These are phyloP conservation scores for Pristionchus fissidentatus DNA, from an alignment of 2,888 invertebrate genomes.

Conservation along the genomic window DNA sequence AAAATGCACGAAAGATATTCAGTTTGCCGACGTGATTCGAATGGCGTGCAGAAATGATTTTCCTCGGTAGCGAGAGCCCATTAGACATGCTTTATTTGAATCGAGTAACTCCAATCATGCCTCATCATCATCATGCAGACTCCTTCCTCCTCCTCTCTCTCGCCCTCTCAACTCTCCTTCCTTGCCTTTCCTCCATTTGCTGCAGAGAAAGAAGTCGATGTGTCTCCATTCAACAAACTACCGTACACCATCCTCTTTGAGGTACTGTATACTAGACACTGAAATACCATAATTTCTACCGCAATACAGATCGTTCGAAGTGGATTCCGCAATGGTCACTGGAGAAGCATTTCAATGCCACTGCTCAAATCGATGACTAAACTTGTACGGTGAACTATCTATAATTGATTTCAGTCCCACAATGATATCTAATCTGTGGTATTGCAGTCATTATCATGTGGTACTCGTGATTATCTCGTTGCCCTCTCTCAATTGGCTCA, in stretches of 20 bases:
- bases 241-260: slow-evolving; percentile 19
- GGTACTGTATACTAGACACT: neutral
- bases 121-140: too few relatives aligned
- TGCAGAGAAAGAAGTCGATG: neutral
- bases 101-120: too few relatives aligned
- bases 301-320: slow-evolving; percentile 53
- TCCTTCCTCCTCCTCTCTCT: neutral
- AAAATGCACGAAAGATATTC: neutral
- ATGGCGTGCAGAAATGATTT: too few relatives aligned
- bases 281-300: neutral
- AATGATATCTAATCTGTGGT: neutral
- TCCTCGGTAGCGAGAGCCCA: too few relatives aligned
- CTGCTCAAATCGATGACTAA: slow-evolving; percentile 46
- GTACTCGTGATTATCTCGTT: neutral
- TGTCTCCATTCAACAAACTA: neutral
- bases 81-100: too few relatives aligned
- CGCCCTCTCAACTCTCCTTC: slow-evolving; percentile 30
- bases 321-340: slow-evolving; percentile 63
- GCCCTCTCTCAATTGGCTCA: slow-evolving; percentile 13
- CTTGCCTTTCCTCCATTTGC: slow-evolving; percentile 23
- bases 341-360: slow-evolving; percentile 54
- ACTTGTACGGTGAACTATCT: neutral
- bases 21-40: neutral
- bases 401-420: neutral
- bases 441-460: slow-evolving; percentile 18